A percentile compares a stretch with the other conserved stretches of the same genome.
Conservation (phyloP, 2,888 invertebrate species). For the Drosophila cognata region DNA sequence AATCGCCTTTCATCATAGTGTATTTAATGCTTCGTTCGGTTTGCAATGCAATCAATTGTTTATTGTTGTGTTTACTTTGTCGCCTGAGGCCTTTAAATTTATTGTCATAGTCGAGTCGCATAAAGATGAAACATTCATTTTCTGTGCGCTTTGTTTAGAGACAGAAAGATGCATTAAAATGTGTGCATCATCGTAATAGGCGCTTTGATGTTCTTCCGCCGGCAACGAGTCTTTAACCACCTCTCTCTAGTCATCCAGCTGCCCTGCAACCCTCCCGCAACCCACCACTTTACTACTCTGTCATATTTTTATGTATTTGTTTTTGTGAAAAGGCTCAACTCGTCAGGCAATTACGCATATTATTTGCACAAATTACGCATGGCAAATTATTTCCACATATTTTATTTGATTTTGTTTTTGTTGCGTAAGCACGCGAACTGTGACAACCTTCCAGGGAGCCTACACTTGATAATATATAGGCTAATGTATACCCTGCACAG, state of each 20-base stretch:
- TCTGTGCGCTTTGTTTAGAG: slow-evolving; percentile 54
- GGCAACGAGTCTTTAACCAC: slow-evolving; percentile 26
- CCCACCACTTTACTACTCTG: background rate
- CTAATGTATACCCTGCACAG: slow-evolving; percentile 28
- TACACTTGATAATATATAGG: background rate
- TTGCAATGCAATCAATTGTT: slow-evolving; percentile 37
- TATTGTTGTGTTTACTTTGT: slow-evolving; percentile 78
- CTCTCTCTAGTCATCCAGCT: slow-evolving; percentile 3
- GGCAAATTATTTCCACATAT: slow-evolving; percentile 68
- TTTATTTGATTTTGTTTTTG: slow-evolving; percentile 50
- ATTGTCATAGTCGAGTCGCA: slow-evolving; percentile 55
- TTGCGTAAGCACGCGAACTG: slow-evolving; percentile 66
- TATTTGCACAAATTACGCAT: slow-evolving; percentile 81
- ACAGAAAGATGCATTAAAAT: slow-evolving; percentile 4
- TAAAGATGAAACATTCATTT: slow-evolving; percentile 60
- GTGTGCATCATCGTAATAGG: slow-evolving; percentile 43
- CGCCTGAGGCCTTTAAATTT: slow-evolving; percentile 75
- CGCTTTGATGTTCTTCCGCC: slow-evolving; percentile 71
- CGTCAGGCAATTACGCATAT: slow-evolving; percentile 73
- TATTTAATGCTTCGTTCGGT: slow-evolving; percentile 19
- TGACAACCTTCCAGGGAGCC: slow-evolving; percentile 1
- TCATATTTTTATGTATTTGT: slow-evolving; percentile 9
- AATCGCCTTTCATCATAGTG: slow-evolving; percentile 4
- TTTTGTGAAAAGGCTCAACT: slow-evolving; percentile 28
- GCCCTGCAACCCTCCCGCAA: background rate